Evolutionary conservation across 2,113 vertebrate species (phyloP).

Genomic region (Pomatostomus ruficeps): DNA sequence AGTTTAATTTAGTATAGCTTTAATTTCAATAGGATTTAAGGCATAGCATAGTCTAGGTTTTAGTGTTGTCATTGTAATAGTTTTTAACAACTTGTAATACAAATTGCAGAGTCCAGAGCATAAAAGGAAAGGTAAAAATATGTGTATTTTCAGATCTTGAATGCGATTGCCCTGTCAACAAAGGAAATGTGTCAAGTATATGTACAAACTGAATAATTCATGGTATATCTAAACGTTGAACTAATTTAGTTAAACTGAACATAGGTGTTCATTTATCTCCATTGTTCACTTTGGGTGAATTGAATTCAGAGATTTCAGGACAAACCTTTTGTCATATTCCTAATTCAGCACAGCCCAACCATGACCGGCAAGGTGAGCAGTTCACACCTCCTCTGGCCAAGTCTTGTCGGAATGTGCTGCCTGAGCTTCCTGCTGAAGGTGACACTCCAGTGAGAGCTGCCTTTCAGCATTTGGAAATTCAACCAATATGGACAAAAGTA

Average conservation of each 20-base stretch:
- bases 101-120: background rate
- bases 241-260: background rate
- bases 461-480: background rate
- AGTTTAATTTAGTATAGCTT: background rate
- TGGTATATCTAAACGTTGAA: background rate
- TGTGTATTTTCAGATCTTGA: background rate
- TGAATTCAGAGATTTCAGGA: background rate
- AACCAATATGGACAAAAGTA: background rate
- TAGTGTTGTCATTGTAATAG: background rate
- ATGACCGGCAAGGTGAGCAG: background rate
- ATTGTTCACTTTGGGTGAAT: background rate
- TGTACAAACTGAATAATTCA: background rate
- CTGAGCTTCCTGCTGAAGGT: background rate
- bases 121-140: background rate
- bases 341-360: background rate
- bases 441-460: background rate
- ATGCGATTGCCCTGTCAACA: background rate
- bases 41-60: background rate
- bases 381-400: background rate
- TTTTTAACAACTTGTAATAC: background rate
- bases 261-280: background rate
- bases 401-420: accelerated
- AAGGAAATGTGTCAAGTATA: background rate
- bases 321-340: background rate
- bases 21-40: background rate